A percentile compares a stretch with the other conserved stretches of the same genome.
These are phyloP conservation scores for Eilema sororculum DNA, from an alignment of 2,888 invertebrate genomes.

Conservation along the genomic window DNA sequence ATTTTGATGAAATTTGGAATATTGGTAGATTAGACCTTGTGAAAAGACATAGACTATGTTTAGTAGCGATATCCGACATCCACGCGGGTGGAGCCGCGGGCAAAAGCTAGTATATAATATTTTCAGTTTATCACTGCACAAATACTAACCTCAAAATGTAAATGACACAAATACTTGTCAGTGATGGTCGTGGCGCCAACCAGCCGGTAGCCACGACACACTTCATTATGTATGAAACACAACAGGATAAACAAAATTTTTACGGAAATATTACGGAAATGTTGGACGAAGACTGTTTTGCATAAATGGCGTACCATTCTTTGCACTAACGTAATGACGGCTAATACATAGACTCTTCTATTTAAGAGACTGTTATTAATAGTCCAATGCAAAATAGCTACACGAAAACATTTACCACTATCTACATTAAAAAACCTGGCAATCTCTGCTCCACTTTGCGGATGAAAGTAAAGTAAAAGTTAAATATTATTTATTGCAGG, in stretches of 20 bases:
- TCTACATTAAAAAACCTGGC: too few species aligned
- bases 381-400: not conserved
- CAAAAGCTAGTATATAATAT: not conserved
- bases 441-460: too few species aligned
- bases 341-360: not conserved
- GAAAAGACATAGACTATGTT: too few species aligned
- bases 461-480: too few species aligned
- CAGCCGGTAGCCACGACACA: constrained; percentile 21
- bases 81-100: too few species aligned
- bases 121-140: not conserved
- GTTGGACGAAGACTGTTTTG: not conserved
- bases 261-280: constrained; percentile 11
- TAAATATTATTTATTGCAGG: too few species aligned
- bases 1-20: too few species aligned
- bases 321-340: not conserved
- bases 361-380: not conserved
- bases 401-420: too few species aligned
- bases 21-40: too few species aligned
- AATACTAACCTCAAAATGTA: constrained; percentile 8
- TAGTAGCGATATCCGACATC: too few species aligned
- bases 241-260: constrained; percentile 43
- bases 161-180: constrained; percentile 22
- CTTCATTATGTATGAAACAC: constrained; percentile 41
- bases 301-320: not conserved
- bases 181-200: constrained; percentile 34